phyloP scores from a whole-genome alignment of 2,888 invertebrate genomes.

The Slavum lentiscoides region DNA sequence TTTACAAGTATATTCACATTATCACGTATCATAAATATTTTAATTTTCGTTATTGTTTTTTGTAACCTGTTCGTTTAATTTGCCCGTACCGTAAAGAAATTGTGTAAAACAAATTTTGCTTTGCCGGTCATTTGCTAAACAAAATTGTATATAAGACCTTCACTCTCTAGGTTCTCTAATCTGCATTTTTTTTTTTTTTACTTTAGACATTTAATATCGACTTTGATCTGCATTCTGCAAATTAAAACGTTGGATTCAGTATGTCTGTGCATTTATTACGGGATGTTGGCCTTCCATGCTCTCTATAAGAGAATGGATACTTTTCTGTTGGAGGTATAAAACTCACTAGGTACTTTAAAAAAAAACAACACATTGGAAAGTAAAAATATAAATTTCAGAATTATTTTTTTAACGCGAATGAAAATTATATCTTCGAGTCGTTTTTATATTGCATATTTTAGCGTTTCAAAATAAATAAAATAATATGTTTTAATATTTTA shows the following conservation, averaged over 20 bases:
- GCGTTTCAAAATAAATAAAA: no score
- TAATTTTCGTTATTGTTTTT: not conserved
- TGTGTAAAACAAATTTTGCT: not conserved
- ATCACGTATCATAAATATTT: no score
- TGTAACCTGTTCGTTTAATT: not conserved
- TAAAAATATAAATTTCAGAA: not conserved
- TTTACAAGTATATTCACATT: no score
- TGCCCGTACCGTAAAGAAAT: no score
- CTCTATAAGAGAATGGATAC: not conserved
- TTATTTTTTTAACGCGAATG: not conserved
- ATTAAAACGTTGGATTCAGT: not conserved
- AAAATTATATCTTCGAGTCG: not conserved
- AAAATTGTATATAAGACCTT: not conserved
- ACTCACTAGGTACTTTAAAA: no score
- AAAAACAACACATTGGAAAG: not conserved
- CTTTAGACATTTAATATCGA: not conserved
- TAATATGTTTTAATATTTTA: no score
- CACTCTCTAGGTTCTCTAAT: not conserved
- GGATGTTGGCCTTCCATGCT: not conserved
- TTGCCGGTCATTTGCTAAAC: not conserved
- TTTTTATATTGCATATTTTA: no score
- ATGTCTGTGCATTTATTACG: not conserved
- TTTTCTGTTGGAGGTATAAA: no score
- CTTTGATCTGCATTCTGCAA: not conserved
- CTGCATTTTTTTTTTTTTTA: not conserved